These are phyloP conservation scores for Drosophila bocki DNA, from an alignment of 1,140 invertebrate genomes.

Conservation along the genomic window DNA sequence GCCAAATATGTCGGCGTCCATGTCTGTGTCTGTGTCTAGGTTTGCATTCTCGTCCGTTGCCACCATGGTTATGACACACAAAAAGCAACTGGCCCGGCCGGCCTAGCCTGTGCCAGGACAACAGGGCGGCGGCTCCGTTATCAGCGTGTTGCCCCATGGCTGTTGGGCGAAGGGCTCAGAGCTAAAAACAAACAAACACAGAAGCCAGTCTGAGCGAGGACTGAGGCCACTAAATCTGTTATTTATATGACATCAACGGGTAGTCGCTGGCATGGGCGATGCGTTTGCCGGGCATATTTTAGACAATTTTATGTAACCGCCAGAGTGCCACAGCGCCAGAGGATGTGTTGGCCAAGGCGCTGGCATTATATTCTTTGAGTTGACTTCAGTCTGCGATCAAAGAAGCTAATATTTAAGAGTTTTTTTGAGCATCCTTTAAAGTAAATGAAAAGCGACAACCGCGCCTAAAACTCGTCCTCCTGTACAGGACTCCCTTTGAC, in stretches of 20 bases:
- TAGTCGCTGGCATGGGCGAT: slow-evolving; percentile 26
- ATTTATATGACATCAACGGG: slow-evolving; percentile 75
- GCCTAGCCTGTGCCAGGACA: slow-evolving; percentile 29
- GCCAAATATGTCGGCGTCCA: slow-evolving; percentile 40
- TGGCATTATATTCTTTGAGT: background rate
- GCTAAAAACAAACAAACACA: slow-evolving; percentile 64
- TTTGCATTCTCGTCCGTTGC: slow-evolving; percentile 3
- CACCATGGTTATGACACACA: slow-evolving; percentile 73
- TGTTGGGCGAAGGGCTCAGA: slow-evolving; percentile 37
- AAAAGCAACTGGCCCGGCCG: slow-evolving; percentile 55
- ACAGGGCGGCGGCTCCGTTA: slow-evolving; percentile 34
- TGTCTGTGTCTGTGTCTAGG: slow-evolving; percentile 6
- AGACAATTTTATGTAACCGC: slow-evolving; percentile 26
- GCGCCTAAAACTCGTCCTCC: background rate
- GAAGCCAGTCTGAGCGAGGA: slow-evolving; percentile 31
- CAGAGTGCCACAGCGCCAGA: background rate
- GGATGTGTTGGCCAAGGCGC: background rate
- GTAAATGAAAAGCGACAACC: background rate
- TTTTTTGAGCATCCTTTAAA: slow-evolving; percentile 5
- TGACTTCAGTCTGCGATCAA: background rate
- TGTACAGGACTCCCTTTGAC: slow-evolving; percentile 5
- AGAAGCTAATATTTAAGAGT: background rate
- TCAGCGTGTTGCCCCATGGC: slow-evolving; percentile 22
- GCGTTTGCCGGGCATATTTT: slow-evolving; percentile 35
- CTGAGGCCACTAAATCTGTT: slow-evolving; percentile 77